Percentiles rank a stretch among this genome's conserved stretches.
These are phyloP conservation scores for Percopsis omiscomaycus DNA, from an alignment of 2,797 vertebrate genomes.

Conservation along the genomic window DNA sequence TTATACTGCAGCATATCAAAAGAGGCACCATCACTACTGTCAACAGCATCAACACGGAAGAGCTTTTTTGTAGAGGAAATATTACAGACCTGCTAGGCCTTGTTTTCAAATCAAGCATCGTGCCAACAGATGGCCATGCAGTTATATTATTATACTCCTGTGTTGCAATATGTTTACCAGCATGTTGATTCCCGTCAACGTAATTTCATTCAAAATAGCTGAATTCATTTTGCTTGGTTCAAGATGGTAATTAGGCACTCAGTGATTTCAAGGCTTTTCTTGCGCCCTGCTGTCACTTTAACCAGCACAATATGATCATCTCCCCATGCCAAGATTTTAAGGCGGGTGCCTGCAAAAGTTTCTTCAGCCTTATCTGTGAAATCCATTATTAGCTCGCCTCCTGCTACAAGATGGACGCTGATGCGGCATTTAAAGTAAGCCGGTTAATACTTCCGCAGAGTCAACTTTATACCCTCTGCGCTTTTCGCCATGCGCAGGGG, in stretches of 20 bases:
- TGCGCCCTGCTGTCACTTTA: conserved; percentile 1
- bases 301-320: background rate
- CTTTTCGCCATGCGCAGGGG: conserved; percentile 3
- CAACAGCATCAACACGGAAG: too few relatives aligned
- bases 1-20: too few relatives aligned
- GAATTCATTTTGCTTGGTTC: conserved; percentile 6
- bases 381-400: conserved; percentile 44
- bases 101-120: background rate
- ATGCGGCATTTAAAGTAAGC: conserved; percentile 27
- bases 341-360: background rate
- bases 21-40: too few relatives aligned
- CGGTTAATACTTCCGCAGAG: background rate
- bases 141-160: background rate
- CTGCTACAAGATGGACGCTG: conserved; percentile 27
- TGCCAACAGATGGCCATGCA: background rate
- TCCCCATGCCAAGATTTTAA: background rate
- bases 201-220: conserved; percentile 6
- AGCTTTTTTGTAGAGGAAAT: too few relatives aligned
- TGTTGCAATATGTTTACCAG: conserved; percentile 2
- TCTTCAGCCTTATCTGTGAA: conserved; percentile 29
- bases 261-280: conserved; percentile 1
- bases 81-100: too few relatives aligned
- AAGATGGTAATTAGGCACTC: conserved; percentile 7
- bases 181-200: background rate
- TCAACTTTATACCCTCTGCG: conserved; percentile 18